Percentiles rank a stretch among this genome's conserved stretches.
phyloP scores from a whole-genome alignment of 2,888 invertebrate genomes.

The Blastobasis lacticolella region DNA sequence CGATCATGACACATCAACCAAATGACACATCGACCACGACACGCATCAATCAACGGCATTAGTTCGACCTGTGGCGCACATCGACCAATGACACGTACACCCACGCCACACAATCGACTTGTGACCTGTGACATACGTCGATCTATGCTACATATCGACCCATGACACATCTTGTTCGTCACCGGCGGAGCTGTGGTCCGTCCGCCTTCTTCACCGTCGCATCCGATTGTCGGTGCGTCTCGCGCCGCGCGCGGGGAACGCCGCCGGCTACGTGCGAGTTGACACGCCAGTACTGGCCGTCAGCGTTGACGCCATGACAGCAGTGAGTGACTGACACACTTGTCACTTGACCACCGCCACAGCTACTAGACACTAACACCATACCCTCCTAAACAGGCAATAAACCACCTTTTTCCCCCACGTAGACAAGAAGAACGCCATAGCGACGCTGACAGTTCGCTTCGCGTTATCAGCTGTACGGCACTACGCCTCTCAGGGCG shows the following conservation, averaged over 20 bases:
- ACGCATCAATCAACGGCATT: too few species aligned
- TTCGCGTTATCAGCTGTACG: constrained; percentile 42
- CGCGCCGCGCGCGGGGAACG: constrained; percentile 26
- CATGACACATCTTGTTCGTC: too few species aligned
- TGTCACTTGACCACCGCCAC: too few species aligned
- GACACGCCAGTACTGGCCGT: constrained; percentile 35
- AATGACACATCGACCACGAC: too few species aligned
- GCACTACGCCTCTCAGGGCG: constrained; percentile 15
- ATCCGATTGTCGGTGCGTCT: constrained; percentile 37
- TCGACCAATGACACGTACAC: too few species aligned
- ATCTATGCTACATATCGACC: too few species aligned
- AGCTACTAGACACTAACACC: too few species aligned
- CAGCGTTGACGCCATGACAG: constrained; percentile 24
- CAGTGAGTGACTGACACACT: constrained; percentile 21
- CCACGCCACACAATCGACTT: too few species aligned
- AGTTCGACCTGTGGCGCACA: too few species aligned
- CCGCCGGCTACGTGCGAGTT: constrained; percentile 29
- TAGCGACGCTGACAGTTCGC: constrained; percentile 35
- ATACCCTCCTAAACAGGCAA: too few species aligned
- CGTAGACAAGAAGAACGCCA: constrained; percentile 36
- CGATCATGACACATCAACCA: too few species aligned
- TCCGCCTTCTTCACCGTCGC: constrained; percentile 43
- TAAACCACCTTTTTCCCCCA: not conserved
- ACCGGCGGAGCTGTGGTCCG: constrained; percentile 29
- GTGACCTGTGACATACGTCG: too few species aligned